These are phyloP conservation scores for Macquaria ambigua DNA, from an alignment of 2,113 vertebrate genomes.

Conservation along the genomic window DNA sequence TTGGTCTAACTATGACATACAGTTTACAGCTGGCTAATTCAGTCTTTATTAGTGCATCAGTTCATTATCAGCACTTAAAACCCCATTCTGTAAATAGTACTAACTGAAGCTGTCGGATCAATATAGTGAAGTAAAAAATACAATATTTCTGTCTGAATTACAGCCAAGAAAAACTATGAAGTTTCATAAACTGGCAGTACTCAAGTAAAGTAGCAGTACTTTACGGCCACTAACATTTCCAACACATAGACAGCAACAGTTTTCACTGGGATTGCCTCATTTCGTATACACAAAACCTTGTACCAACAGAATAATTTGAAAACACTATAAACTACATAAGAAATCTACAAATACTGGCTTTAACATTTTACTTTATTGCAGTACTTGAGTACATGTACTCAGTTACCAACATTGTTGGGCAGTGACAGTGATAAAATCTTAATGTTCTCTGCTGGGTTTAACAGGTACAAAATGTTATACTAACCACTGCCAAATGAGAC, in stretches of 20 bases:
- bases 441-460: constrained; percentile 18
- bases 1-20: neutral
- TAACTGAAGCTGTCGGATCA: neutral
- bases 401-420: neutral
- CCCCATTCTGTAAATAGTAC: neutral
- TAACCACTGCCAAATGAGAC: constrained; percentile 52
- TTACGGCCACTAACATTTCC: neutral
- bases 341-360: neutral
- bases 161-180: neutral
- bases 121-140: neutral
- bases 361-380: neutral
- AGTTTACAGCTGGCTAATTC: neutral
- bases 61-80: neutral
- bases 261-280: no score
- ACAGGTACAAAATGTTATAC: constrained; percentile 12
- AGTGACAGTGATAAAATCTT: constrained; percentile 10
- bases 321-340: neutral
- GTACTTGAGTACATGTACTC: no score
- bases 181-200: neutral
- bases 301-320: neutral
- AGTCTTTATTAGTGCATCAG: neutral
- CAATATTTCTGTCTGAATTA: neutral
- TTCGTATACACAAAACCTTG: neutral
- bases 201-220: neutral
- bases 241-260: neutral